phyloP scores from a whole-genome alignment of 2,888 invertebrate genomes.

The Anodontia alba region DNA sequence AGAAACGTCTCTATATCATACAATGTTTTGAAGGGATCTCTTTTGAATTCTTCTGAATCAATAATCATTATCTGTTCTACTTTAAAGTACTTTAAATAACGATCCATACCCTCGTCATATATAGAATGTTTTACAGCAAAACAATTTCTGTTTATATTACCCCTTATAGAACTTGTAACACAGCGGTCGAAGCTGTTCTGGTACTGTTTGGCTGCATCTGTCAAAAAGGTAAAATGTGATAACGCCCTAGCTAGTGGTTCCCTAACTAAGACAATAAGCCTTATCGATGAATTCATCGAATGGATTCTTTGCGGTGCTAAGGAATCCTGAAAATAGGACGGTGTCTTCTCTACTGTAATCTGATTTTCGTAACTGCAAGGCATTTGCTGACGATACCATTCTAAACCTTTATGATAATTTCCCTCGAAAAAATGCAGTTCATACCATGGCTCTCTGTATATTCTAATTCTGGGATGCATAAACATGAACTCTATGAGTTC shows the following conservation, averaged over 20 bases:
- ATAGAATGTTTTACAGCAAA: not conserved
- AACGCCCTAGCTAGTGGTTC: conserved; percentile 97
- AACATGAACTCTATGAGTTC: conserved; percentile 37
- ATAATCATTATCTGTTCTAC: not conserved
- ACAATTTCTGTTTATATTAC: not conserved
- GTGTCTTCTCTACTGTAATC: conserved; percentile 98
- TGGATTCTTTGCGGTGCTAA: conserved; percentile 96
- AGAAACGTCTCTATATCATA: conserved; percentile 71
- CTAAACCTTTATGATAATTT: conserved; percentile 88
- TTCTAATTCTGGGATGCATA: conserved; percentile 31
- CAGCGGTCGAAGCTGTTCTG: not conserved
- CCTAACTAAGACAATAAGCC: conserved; percentile 95
- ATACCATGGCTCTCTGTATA: conserved; percentile 17
- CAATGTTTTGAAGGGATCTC: not conserved
- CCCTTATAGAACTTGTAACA: not conserved
- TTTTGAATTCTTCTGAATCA: not conserved
- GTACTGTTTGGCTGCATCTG: not conserved
- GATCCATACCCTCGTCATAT: not conserved
- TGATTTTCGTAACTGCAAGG: conserved; percentile 95
- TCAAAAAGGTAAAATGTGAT: conserved; percentile 92
- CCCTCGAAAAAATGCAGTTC: conserved; percentile 29
- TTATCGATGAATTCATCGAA: conserved; percentile 95
- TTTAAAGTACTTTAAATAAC: not conserved
- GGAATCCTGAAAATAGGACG: conserved; percentile 97
- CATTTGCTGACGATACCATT: conserved; percentile 95